These are phyloP conservation scores for Malurus cyaneus DNA, from an alignment of 2,113 vertebrate genomes.

Conservation along the genomic window DNA sequence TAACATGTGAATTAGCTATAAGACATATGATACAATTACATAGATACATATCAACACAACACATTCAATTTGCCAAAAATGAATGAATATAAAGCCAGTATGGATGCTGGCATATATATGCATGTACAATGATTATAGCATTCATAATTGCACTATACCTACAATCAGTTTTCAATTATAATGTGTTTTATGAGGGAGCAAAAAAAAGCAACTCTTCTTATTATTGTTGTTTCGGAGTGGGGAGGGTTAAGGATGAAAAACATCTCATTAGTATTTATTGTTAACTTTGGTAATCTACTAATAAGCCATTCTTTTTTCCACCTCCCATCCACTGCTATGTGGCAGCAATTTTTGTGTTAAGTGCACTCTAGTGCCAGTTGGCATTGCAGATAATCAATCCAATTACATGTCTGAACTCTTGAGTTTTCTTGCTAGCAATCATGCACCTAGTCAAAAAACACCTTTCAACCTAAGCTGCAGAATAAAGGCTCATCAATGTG, in stretches of 20 bases:
- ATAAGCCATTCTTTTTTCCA: constrained; percentile 3
- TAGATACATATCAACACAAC: constrained; percentile 92
- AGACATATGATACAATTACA: constrained; percentile 93
- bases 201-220: constrained; percentile 46
- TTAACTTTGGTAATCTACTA: constrained; percentile 74
- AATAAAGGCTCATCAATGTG: neutral
- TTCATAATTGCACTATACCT: constrained; percentile 89
- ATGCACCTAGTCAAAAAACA: neutral
- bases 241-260: constrained; percentile 44
- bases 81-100: constrained; percentile 90
- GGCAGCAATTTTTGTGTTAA: constrained; percentile 35
- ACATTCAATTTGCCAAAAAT: constrained; percentile 93
- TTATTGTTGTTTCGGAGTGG: constrained; percentile 33
- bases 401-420: constrained; percentile 10
- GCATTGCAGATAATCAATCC: constrained; percentile 14
- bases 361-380: constrained; percentile 19
- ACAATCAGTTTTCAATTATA: constrained; percentile 81
- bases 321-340: constrained; percentile 24
- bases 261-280: constrained; percentile 60
- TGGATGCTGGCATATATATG: constrained; percentile 80
- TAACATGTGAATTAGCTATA: constrained; percentile 88
- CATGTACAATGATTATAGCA: constrained; percentile 89
- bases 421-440: constrained; percentile 30
- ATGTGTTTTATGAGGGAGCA: constrained; percentile 73
- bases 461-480: constrained; percentile 31